Evolutionary conservation across 1,140 invertebrate genomes (phyloP).

Genomic region (Zaprionus ornatus): DNA sequence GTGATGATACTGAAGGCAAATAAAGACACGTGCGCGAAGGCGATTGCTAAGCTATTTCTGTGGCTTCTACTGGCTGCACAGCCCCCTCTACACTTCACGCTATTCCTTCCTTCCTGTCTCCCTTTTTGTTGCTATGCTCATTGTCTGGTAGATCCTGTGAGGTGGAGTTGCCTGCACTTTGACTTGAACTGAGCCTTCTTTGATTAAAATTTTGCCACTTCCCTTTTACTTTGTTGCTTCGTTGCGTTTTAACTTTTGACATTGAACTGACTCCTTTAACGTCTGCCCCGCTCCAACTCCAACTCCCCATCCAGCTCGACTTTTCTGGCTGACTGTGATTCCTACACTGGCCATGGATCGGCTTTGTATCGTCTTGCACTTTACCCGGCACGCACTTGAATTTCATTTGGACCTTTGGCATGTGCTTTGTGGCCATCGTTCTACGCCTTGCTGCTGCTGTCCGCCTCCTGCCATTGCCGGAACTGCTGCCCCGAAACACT

Average conservation of each 20-base stretch:
- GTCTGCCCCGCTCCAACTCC: background rate
- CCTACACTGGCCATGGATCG: background rate
- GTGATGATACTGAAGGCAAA: constrained; percentile 26
- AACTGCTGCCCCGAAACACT: constrained; percentile 56
- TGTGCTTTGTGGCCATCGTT: constrained; percentile 41
- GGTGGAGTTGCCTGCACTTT: constrained; percentile 38
- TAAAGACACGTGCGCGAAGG: constrained; percentile 34
- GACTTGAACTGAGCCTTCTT: constrained; percentile 50
- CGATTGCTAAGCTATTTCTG: constrained; percentile 70
- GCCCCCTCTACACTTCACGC: background rate
- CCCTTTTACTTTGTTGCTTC: constrained; percentile 45
- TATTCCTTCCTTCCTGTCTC: constrained; percentile 10
- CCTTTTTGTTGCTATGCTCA: constrained; percentile 10
- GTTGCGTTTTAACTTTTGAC: constrained; percentile 69
- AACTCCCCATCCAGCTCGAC: background rate
- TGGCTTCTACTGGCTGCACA: constrained; percentile 45
- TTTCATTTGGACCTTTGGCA: constrained; percentile 55
- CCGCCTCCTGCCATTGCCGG: constrained; percentile 3
- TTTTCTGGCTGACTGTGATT: background rate
- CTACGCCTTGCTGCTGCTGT: background rate
- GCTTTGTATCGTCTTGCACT: constrained; percentile 54
- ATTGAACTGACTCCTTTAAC: constrained; percentile 39
- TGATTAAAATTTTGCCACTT: constrained; percentile 78
- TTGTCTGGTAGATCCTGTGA: constrained; percentile 29
- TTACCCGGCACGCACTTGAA: constrained; percentile 60